Evolutionary conservation across 2,797 vertebrate species (phyloP).

Genomic region (Bradypus variegatus): DNA sequence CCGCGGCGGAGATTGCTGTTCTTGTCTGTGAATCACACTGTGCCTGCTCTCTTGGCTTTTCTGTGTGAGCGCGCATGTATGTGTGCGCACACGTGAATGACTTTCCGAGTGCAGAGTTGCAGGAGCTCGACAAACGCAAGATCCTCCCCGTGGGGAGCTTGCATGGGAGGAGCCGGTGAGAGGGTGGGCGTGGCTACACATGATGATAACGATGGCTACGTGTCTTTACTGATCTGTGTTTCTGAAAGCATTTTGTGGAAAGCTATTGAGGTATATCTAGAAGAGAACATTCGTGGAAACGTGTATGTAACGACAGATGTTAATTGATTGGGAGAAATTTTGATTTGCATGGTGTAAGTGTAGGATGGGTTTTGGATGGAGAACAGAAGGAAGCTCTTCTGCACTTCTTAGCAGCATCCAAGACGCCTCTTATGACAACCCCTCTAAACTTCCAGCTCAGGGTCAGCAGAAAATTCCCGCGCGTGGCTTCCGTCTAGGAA

Average conservation of each 20-base stretch:
- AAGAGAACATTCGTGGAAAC: neutral
- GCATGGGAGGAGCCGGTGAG: fast-evolving
- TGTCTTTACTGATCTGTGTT: neutral
- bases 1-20: neutral
- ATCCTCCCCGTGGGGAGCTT: neutral
- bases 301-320: neutral
- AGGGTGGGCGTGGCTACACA: neutral
- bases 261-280: neutral
- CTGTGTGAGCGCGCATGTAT: fast-evolving
- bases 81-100: neutral
- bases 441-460: neutral
- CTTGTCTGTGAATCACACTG: neutral
- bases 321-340: neutral
- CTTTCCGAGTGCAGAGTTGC: neutral
- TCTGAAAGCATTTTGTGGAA: neutral
- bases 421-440: neutral
- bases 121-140: neutral
- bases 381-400: neutral
- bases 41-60: neutral
- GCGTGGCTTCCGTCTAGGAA: neutral
- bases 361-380: neutral
- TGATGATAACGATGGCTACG: neutral
- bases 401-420: neutral
- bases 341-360: neutral
- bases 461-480: neutral